Evolutionary conservation across 1,140 invertebrate species (phyloP).

Genomic region (Drosophila jambulina): DNA sequence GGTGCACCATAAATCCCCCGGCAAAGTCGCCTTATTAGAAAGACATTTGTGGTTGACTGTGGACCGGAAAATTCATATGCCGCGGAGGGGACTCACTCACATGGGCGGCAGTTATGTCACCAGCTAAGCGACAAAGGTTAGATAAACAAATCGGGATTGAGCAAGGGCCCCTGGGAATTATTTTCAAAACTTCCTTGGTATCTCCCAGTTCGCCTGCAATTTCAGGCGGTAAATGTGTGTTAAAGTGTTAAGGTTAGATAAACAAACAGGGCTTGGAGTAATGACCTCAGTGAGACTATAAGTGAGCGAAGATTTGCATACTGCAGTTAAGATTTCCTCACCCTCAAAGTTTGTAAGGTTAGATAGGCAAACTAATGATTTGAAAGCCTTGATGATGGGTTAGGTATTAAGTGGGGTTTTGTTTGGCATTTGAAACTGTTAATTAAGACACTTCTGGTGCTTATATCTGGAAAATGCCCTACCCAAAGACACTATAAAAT

Average conservation of each 20-base stretch:
- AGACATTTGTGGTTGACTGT: slow-evolving; percentile 43
- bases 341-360: background rate
- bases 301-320: slow-evolving; percentile 3
- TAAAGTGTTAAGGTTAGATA: slow-evolving; percentile 43
- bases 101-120: slow-evolving; percentile 59
- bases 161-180: slow-evolving; percentile 25
- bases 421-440: background rate
- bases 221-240: slow-evolving; percentile 8
- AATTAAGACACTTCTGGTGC: background rate
- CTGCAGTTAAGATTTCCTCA: background rate
- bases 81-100: slow-evolving; percentile 28
- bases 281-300: slow-evolving; percentile 4
- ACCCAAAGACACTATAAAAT: too few species aligned
- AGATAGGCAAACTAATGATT: slow-evolving; percentile 1
- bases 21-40: slow-evolving; percentile 42
- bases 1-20: background rate
- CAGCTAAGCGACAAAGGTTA: slow-evolving; percentile 56
- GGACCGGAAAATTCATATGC: slow-evolving; percentile 44
- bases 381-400: background rate
- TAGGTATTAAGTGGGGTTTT: background rate
- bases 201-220: background rate
- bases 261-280: slow-evolving; percentile 24
- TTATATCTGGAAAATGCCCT: background rate
- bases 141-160: slow-evolving; percentile 61
- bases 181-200: slow-evolving; percentile 3